A percentile compares a stretch with the other conserved stretches of the same genome.
Conservation (phyloP, 2,888 invertebrate genomes). For the Pterostichus madidus region DNA sequence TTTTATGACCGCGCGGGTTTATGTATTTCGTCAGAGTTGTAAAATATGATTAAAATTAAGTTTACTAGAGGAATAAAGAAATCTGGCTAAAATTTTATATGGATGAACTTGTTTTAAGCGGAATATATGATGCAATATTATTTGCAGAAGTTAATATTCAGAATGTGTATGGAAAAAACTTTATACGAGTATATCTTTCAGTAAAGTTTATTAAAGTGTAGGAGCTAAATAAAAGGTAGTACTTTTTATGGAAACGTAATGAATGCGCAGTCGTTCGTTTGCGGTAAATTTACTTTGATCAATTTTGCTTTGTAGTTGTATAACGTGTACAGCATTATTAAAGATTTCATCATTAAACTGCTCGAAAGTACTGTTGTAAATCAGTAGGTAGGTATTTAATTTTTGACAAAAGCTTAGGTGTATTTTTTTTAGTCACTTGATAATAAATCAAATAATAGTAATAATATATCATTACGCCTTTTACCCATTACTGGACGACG, state of each 20-base stretch:
- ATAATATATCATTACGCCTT: too few species aligned
- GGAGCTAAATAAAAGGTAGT: background rate
- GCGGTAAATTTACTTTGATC: background rate
- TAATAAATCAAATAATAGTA: too few species aligned
- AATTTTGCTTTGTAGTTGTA: background rate
- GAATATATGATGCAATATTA: slow-evolving; percentile 1
- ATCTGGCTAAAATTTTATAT: slow-evolving; percentile 27
- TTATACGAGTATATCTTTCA: background rate
- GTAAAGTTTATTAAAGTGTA: background rate
- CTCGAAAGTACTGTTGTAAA: too few species aligned
- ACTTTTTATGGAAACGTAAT: background rate
- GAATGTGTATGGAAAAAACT: slow-evolving; percentile 6
- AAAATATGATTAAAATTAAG: slow-evolving; percentile 57
- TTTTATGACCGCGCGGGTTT: slow-evolving; percentile 38
- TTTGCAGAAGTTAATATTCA: background rate
- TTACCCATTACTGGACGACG: too few species aligned
- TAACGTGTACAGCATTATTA: background rate
- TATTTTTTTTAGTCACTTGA: too few species aligned
- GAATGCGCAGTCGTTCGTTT: background rate
- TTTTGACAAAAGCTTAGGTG: too few species aligned
- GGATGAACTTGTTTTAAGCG: slow-evolving; percentile 6
- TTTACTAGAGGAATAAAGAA: slow-evolving; percentile 42
- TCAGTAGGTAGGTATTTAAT: too few species aligned
- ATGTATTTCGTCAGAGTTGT: slow-evolving; percentile 45
- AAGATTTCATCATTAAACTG: too few species aligned